Conservation (phyloP, 1,140 invertebrate genomes). For the Formica exsecta region DNA sequence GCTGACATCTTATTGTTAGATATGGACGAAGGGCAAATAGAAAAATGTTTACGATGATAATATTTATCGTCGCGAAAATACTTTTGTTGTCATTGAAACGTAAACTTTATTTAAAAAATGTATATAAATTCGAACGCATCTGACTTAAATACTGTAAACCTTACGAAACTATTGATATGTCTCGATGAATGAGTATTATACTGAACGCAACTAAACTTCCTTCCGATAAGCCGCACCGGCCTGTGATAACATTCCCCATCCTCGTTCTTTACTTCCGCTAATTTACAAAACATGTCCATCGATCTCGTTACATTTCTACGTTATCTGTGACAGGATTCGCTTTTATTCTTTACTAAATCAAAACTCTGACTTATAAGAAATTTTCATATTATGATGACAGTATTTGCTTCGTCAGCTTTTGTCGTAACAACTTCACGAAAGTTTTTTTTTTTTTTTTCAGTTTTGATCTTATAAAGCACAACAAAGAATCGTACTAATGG, state of each 20-base stretch:
- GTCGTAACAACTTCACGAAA: not conserved
- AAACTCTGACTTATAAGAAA: not conserved
- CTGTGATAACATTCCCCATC: not conserved
- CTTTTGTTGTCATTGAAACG: not conserved
- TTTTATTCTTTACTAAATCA: not conserved
- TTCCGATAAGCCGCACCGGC: not conserved
- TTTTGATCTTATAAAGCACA: not conserved
- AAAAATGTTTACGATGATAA: not conserved
- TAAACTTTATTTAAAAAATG: not conserved
- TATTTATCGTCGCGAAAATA: not conserved
- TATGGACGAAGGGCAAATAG: not conserved
- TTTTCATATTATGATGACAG: too few relatives aligned
- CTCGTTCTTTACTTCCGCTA: not conserved
- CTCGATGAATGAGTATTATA: not conserved
- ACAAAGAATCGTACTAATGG: not conserved
- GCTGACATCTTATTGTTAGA: not conserved
- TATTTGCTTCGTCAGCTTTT: too few relatives aligned
- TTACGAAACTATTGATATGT: not conserved
- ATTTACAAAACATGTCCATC: not conserved
- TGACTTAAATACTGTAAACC: constrained; percentile 2
- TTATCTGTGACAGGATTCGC: not conserved
- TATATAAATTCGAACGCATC: not conserved
- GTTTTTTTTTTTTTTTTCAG: too few relatives aligned
- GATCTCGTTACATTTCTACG: not conserved
- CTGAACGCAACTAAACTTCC: not conserved